Evolutionary conservation across 1,140 invertebrate genomes (phyloP).

Genomic region (Steinernema feltiae): DNA sequence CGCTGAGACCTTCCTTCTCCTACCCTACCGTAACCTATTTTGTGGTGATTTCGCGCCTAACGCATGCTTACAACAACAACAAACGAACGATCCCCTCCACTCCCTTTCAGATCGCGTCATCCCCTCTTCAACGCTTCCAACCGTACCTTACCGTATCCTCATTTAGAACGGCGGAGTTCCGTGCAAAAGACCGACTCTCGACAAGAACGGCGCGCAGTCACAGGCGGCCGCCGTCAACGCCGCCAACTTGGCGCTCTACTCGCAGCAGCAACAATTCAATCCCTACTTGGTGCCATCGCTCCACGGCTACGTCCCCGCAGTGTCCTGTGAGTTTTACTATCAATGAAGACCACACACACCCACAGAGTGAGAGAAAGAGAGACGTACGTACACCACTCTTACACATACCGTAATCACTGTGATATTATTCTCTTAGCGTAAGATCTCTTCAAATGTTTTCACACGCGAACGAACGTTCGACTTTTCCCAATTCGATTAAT

Average conservation of each 20-base stretch:
- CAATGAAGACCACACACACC: conserved; percentile 10
- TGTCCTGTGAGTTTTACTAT: conserved; percentile 42
- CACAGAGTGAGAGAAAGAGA: background rate
- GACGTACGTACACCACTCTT: background rate
- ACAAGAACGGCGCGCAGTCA: conserved; percentile 40
- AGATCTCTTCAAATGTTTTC: background rate
- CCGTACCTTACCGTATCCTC: background rate
- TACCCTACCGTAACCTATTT: background rate
- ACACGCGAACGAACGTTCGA: no score
- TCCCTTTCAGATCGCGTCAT: conserved; percentile 11
- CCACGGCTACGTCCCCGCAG: conserved; percentile 42
- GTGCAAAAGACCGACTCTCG: conserved; percentile 35
- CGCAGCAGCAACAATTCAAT: conserved; percentile 30
- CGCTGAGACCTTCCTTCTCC: no score
- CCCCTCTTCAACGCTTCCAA: no score
- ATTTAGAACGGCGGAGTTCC: conserved; percentile 28
- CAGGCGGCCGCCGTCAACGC: conserved; percentile 20
- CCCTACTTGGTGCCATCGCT: conserved; percentile 40
- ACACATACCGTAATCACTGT: background rate
- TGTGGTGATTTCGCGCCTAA: background rate
- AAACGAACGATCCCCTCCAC: background rate
- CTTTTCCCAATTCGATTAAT: background rate
- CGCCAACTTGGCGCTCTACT: conserved; percentile 16
- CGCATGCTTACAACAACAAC: background rate
- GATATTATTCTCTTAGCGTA: conserved; percentile 16